Evolutionary conservation across 1,140 invertebrate genomes (phyloP).

Genomic region (Ceratoteleas bidentatus): DNA sequence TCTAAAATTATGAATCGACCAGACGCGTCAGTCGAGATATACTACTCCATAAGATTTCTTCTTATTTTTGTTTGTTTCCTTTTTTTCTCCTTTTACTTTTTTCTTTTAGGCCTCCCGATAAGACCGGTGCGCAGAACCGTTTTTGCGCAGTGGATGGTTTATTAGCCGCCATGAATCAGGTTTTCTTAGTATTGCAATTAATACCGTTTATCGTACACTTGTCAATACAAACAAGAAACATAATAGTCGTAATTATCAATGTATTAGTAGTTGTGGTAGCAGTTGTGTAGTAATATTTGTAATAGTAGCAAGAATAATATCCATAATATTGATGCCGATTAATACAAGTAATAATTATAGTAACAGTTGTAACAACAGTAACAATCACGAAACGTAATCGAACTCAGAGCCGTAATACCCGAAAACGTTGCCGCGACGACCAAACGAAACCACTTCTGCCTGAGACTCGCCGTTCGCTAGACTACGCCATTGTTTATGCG

Average conservation of each 20-base stretch:
- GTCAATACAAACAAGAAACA: slow-evolving; percentile 70
- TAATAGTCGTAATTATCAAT: slow-evolving; percentile 67
- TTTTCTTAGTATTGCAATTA: slow-evolving; percentile 73
- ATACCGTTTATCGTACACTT: slow-evolving; percentile 75
- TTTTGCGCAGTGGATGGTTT: slow-evolving; percentile 78
- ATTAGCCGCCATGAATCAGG: slow-evolving; percentile 78
- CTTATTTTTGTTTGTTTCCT: slow-evolving; percentile 29
- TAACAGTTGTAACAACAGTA: slow-evolving; percentile 68
- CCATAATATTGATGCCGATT: slow-evolving; percentile 66
- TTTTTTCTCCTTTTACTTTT: slow-evolving; percentile 12
- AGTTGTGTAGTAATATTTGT: slow-evolving; percentile 65
- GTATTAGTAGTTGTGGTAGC: slow-evolving; percentile 67
- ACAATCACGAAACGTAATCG: slow-evolving; percentile 63
- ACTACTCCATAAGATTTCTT: slow-evolving; percentile 63
- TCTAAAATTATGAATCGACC: slow-evolving; percentile 68
- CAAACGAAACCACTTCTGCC: slow-evolving; percentile 40
- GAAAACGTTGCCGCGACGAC: slow-evolving; percentile 44
- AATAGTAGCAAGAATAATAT: slow-evolving; percentile 68
- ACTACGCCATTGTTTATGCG: slow-evolving; percentile 36
- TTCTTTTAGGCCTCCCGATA: slow-evolving; percentile 68
- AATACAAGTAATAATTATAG: slow-evolving; percentile 67
- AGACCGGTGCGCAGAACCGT: slow-evolving; percentile 76
- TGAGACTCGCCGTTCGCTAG: slow-evolving; percentile 32
- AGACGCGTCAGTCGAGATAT: slow-evolving; percentile 65
- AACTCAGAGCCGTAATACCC: slow-evolving; percentile 45